Evolutionary conservation across 2,113 vertebrate species (phyloP).

Genomic region (Petrocephalus microphthalmus): DNA sequence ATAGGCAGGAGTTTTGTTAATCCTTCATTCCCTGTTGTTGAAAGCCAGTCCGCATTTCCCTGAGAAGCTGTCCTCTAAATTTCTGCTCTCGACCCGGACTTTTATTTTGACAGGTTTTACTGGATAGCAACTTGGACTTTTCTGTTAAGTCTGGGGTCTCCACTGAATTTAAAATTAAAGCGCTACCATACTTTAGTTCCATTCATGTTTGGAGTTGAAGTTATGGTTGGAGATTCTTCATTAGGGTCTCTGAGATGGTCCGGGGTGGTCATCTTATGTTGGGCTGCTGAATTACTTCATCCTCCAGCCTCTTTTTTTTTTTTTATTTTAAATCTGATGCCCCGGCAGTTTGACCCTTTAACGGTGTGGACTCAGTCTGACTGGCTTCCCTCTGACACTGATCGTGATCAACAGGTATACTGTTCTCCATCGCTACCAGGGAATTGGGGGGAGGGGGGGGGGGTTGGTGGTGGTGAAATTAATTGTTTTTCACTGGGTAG

Average conservation of each 20-base stretch:
- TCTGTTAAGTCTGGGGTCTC: neutral
- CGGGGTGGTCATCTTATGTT: neutral
- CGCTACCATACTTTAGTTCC: too few species aligned
- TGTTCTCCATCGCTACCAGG: neutral
- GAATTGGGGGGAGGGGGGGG: too few species aligned
- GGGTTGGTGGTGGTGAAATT: neutral
- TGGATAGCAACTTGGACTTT: neutral
- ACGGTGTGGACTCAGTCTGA: neutral
- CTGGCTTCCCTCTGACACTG: neutral
- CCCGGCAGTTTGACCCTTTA: neutral
- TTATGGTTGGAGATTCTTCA: too few species aligned
- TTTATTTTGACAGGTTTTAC: neutral
- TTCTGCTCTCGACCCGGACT: neutral
- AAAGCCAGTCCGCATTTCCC: neutral
- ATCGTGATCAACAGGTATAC: neutral
- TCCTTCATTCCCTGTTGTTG: conserved; percentile 23
- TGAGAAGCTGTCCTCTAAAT: neutral
- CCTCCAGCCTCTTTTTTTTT: neutral
- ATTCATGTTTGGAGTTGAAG: too few species aligned
- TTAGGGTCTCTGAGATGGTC: too few species aligned
- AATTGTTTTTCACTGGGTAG: neutral
- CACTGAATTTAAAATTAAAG: too few species aligned
- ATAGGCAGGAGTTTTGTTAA: neutral
- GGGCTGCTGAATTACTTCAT: neutral
- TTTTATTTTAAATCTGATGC: neutral